Base-by-base conservation (phyloP, 2,888 invertebrate species). In the Dasysyrphus albostriatus region DNA sequence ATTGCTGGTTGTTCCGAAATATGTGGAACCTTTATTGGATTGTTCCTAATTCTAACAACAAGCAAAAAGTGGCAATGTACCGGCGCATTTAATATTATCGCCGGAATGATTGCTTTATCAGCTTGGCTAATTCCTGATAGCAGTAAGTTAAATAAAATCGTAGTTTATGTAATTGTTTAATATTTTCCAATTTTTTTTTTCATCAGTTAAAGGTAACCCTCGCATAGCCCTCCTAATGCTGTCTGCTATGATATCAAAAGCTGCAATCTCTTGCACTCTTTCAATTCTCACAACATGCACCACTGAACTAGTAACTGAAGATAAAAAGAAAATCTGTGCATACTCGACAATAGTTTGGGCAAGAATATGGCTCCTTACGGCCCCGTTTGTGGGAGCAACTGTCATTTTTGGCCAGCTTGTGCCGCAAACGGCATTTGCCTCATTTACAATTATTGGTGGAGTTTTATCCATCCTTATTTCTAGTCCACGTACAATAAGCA, bases 321-420 rank as follows among this genome's bases (percentile, higher is more conserved):
- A 92, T 8, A 92, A 92, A 54, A 91, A 91, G 76, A 92, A 91
- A 80, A 91, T 93, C 39, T 91, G 91, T 54, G 89, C 91, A 42
- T 93, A 92, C 69, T 93, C 93, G 37, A 92, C 93, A 32, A 93
- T 92, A 70, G 92, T 93, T 65, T 93, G 92, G 92, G 93, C 93
- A 34, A 90, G 93, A 10, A 92, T 92, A 75, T 93, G 93, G 93
- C 90, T 93, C 4, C 88, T 93, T 49, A 91, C 91, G 5, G 93
- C 92, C n/a, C 93, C 93, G 34, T 93, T 93, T 75, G 90, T 93
- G 61, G 93, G 93, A 10, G 92, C 92, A 16, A 92, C 92, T 34
- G 90, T 92, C 19, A 91, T 92, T 72, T 91, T 93, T 88, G 92
- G 92, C 24, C 91, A 92, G 75, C 88, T 93, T 2, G 89, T 93